Evolutionary conservation across 2,113 vertebrate genomes (phyloP), one percentile per base, ranked within the genome.

Genomic region (Lepisosteus oculatus): DNA sequence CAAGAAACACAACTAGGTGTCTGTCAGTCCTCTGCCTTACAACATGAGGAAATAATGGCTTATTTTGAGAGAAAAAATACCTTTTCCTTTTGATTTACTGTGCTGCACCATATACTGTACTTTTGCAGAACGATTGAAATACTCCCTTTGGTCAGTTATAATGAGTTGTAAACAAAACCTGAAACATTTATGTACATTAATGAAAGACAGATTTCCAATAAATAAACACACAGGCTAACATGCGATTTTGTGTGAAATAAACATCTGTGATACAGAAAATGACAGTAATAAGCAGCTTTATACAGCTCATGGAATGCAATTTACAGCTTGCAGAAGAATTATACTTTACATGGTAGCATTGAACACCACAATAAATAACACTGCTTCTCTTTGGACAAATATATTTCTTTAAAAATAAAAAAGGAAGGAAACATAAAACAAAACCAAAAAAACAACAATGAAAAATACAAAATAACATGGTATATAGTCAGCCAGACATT

Each of bases 331-430:
- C 90, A 92, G 91, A 93, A 87, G 84, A 94, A 85, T 87, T 92
- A 91, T 87, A 92, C 93, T 98, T 94, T 96, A 97, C 94, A 97
- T 76, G 78, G 79, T 89, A 94, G 93, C 93, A 92, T 94, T 91
- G 94, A 92, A 96, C 92, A 86, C 93, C 93, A 95, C 92, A 98
- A 99, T 99, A 99, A 98, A 99, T 99, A 99, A 98, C 96, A 98
- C 94, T 95, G 95, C 92, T 97, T 96, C 95, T 97, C 96, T 97
- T 96, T 90, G 96, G 95, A 99, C 91, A 93, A 95, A 97, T 97
- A 98, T 94, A 97, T 93, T 94, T 99, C 94, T 95, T 96, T 92
- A 95, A 29, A 97, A 82, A 82, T 89, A 85, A 85, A 78, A 81
- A 85, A 82, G 70, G 68, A 65, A 74, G 54, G 78, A 81, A 83